Percentiles rank a stretch among this genome's conserved stretches.
Evolutionary conservation across 2,888 invertebrate genomes (phyloP).

Genomic region (Punctoribates punctum): DNA sequence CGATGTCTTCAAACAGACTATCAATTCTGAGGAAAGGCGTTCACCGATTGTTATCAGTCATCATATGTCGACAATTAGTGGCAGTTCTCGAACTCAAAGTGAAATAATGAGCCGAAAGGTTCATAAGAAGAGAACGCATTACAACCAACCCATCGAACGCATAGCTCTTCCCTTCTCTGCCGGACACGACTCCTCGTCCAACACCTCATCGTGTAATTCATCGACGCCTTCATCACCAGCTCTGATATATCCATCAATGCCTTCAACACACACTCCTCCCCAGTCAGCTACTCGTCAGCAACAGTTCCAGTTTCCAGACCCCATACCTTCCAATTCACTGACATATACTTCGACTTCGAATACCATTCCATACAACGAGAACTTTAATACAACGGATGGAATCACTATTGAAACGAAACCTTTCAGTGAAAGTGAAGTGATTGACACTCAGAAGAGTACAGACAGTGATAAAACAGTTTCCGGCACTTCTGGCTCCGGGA

Average conservation of each 20-base stretch:
- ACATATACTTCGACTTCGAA: too few relatives aligned
- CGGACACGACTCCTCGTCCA: slow-evolving; percentile 68
- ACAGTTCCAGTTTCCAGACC: slow-evolving; percentile 72
- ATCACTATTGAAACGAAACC: slow-evolving; percentile 32
- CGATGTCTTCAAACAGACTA: slow-evolving; percentile 63
- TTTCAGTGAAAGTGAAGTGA: slow-evolving; percentile 52
- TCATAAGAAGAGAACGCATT: slow-evolving; percentile 19
- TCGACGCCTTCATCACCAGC: slow-evolving; percentile 95
- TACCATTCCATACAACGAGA: neutral
- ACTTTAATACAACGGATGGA: slow-evolving; percentile 43
- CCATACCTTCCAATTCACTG: too few relatives aligned
- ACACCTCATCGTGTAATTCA: slow-evolving; percentile 92
- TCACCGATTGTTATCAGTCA: slow-evolving; percentile 11
- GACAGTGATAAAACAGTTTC: slow-evolving; percentile 63
- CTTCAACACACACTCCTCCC: slow-evolving; percentile 49
- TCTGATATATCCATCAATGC: slow-evolving; percentile 53
- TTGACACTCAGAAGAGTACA: slow-evolving; percentile 57
- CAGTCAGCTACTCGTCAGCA: slow-evolving; percentile 55
- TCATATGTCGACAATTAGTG: neutral
- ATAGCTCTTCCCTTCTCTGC: slow-evolving; percentile 47
- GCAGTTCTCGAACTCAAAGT: slow-evolving; percentile 38
- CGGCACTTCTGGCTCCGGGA: slow-evolving; percentile 49
- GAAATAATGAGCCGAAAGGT: slow-evolving; percentile 28
- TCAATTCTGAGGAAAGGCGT: slow-evolving; percentile 47
- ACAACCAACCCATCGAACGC: slow-evolving; percentile 41